A percentile compares a stretch with the other conserved stretches of the same genome.
Evolutionary conservation across 2,888 invertebrate genomes (phyloP).

Genomic region (Cynaeus angustus): DNA sequence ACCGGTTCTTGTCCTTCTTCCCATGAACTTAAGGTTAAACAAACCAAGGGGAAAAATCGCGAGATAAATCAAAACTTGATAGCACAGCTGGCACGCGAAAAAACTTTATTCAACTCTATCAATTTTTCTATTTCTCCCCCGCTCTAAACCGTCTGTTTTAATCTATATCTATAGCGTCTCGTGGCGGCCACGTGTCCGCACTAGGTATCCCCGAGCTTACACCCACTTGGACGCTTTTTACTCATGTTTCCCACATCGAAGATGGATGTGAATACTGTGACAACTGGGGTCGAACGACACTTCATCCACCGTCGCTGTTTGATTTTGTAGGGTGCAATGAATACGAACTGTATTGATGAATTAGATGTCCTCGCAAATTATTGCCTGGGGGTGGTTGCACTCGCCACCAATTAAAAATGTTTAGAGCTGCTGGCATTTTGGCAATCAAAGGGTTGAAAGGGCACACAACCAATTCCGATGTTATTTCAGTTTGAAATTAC

Average conservation of each 20-base stretch:
- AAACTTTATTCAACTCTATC: not conserved
- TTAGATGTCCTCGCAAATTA: slow-evolving; percentile 41
- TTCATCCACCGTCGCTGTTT: slow-evolving; percentile 40
- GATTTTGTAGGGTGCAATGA: slow-evolving; percentile 46
- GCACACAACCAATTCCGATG: slow-evolving; percentile 15
- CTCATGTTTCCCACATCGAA: slow-evolving; percentile 49
- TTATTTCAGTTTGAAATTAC: slow-evolving; percentile 21
- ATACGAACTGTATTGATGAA: slow-evolving; percentile 37
- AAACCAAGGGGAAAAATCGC: slow-evolving; percentile 13
- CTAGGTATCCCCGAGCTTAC: slow-evolving; percentile 44
- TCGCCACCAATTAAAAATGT: slow-evolving; percentile 23
- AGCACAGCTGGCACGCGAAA: not conserved
- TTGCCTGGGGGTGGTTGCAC: slow-evolving; percentile 13
- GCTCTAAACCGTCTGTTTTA: slow-evolving; percentile 47
- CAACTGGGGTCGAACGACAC: slow-evolving; percentile 40
- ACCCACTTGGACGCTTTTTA: slow-evolving; percentile 50
- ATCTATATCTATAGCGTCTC: slow-evolving; percentile 45
- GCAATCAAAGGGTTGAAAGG: slow-evolving; percentile 9
- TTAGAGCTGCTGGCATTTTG: slow-evolving; percentile 23
- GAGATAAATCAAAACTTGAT: not conserved
- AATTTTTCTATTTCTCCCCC: slow-evolving; percentile 8
- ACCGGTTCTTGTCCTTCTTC: slow-evolving; percentile 31
- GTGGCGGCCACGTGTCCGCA: slow-evolving; percentile 47
- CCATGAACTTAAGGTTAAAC: slow-evolving; percentile 34
- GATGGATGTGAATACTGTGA: slow-evolving; percentile 46